Evolutionary conservation across 2,113 vertebrate genomes (phyloP).

Genomic region (Abramis brama): DNA sequence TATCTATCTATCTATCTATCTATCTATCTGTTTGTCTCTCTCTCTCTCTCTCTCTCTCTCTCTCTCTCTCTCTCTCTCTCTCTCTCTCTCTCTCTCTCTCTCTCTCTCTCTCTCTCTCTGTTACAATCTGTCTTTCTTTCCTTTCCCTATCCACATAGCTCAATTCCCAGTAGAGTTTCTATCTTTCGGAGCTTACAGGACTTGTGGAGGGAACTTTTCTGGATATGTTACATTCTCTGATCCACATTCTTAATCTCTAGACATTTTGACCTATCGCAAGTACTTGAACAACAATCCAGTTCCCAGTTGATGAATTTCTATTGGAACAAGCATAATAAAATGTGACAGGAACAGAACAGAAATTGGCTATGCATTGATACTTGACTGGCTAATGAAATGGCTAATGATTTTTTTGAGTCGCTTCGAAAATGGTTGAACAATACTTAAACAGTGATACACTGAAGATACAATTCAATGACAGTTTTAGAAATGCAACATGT

Average conservation of each 20-base stretch:
- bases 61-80: conserved; percentile 43
- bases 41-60: conserved; percentile 13
- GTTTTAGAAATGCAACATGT: conserved; percentile 2
- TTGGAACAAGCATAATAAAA: conserved; percentile 15
- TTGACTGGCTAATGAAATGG: conserved; percentile 18
- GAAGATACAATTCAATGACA: neutral
- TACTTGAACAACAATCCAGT: conserved; percentile 42
- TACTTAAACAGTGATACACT: neutral
- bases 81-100: conserved; percentile 44
- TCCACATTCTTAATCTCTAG: conserved; percentile 55
- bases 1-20: conserved; percentile 35
- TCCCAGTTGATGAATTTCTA: conserved; percentile 29
- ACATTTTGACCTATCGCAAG: conserved; percentile 44
- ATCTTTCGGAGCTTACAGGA: conserved; percentile 75
- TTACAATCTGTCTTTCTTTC: conserved; percentile 41
- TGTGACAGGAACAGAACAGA: neutral
- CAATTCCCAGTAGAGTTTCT: conserved; percentile 70
- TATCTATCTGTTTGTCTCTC: conserved; percentile 8
- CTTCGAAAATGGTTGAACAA: neutral
- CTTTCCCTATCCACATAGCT: conserved; percentile 69
- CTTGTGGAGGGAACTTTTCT: conserved; percentile 69
- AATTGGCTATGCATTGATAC: neutral
- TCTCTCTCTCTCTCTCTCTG: conserved; percentile 50
- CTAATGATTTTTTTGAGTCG: neutral
- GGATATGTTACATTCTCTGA: conserved; percentile 70